Evolutionary conservation across 23 tunicate species (phyloP).

Genomic region (Ciona savignyi): DNA sequence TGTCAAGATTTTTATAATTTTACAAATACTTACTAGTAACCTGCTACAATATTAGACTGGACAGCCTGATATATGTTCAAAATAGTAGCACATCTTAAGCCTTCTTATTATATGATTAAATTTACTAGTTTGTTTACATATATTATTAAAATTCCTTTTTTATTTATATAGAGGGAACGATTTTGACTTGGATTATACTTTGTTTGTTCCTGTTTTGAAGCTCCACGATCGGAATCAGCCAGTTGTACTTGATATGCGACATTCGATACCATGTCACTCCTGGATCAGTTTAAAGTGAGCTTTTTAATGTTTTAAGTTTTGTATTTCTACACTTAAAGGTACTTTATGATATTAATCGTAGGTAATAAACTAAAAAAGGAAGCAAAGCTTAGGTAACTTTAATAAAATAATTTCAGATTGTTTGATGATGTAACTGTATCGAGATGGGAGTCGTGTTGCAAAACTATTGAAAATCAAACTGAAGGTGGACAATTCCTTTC

Average conservation of each 20-base stretch:
- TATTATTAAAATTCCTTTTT: no score
- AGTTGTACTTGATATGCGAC: conserved; percentile 88
- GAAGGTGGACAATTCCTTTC: conserved; percentile 69
- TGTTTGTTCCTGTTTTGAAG: conserved; percentile 84
- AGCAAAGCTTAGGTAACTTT: no score
- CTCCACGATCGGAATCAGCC: conserved; percentile 87
- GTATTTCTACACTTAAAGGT: not conserved
- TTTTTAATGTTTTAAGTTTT: not conserved
- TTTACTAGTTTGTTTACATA: no score
- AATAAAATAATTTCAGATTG: conserved; percentile 24
- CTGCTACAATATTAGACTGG: no score
- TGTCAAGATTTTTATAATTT: no score
- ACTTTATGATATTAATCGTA: not conserved
- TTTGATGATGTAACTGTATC: conserved; percentile 80
- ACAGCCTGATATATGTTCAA: no score
- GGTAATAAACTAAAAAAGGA: not conserved
- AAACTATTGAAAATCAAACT: conserved; percentile 46
- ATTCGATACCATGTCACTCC: conserved; percentile 83
- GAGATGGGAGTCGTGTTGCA: conserved; percentile 82
- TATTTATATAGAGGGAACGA: no score
- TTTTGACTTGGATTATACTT: no score
- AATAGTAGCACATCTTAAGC: no score
- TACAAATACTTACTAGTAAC: no score
- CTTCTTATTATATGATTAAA: no score
- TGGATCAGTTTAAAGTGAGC: conserved; percentile 83